phyloP scores from a whole-genome alignment of 2,113 vertebrate genomes.

The Passer domesticus region DNA sequence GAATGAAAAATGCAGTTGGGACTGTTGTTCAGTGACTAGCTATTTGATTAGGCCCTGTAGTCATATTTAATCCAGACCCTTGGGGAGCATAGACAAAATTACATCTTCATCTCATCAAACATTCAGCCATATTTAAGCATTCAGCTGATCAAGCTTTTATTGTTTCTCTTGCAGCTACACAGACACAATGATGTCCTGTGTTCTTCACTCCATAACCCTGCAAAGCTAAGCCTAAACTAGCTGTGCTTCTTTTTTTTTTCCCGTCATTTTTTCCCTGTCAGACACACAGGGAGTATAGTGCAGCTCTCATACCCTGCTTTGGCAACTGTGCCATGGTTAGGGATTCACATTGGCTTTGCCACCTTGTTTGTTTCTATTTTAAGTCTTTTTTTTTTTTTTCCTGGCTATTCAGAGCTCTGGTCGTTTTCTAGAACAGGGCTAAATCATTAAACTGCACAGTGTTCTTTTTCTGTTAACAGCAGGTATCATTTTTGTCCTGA shows the following conservation, averaged over 20 bases:
- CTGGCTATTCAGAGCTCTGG: slow-evolving; percentile 2
- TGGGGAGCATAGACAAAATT: slow-evolving; percentile 86
- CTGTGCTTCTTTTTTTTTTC: background rate
- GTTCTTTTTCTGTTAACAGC: slow-evolving; percentile 74
- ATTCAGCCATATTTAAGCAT: slow-evolving; percentile 89
- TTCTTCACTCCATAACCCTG: slow-evolving; percentile 65
- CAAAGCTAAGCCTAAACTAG: slow-evolving; percentile 49
- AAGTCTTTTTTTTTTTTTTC: background rate
- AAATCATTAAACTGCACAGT: slow-evolving; percentile 69
- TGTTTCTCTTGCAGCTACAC: slow-evolving; percentile 82
- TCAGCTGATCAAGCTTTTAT: slow-evolving; percentile 87
- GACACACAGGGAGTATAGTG: background rate
- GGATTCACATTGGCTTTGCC: background rate
- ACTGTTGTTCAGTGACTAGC: slow-evolving; percentile 82
- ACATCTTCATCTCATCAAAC: slow-evolving; percentile 97
- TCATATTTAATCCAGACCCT: slow-evolving; percentile 92
- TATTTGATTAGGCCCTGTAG: slow-evolving; percentile 90
- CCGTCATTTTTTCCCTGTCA: background rate
- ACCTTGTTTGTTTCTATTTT: slow-evolving; percentile 15
- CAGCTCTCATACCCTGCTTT: background rate
- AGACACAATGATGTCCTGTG: slow-evolving; percentile 79
- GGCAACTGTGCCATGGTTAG: background rate
- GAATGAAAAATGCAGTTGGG: slow-evolving; percentile 89
- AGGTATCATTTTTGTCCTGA: slow-evolving; percentile 77
- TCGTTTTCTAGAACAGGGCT: slow-evolving; percentile 64